Percentiles rank a stretch among this genome's conserved stretches.
phyloP scores from a whole-genome alignment of 1,140 invertebrate species.

The Sminthurides bifidus region DNA sequence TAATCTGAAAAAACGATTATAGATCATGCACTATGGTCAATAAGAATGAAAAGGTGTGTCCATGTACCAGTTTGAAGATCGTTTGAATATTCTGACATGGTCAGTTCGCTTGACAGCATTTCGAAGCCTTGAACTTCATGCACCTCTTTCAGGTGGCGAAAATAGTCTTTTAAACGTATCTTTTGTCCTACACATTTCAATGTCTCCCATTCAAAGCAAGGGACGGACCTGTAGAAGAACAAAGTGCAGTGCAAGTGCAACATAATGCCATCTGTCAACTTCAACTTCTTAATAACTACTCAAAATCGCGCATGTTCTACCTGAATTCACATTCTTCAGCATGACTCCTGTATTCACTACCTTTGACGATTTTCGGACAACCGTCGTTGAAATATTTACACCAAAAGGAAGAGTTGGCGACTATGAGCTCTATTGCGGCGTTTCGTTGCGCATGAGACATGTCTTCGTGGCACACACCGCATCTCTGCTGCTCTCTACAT shows the following conservation, averaged over 20 bases:
- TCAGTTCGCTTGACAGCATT: constrained; percentile 10
- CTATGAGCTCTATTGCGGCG: constrained; percentile 18
- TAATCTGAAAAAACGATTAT: background rate
- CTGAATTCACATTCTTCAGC: constrained; percentile 12
- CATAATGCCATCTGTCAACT: no score
- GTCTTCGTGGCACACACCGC: constrained; percentile 23
- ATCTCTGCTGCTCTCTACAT: constrained; percentile 12
- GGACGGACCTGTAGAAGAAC: constrained; percentile 8
- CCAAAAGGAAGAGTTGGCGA: constrained; percentile 24
- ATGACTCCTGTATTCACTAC: constrained; percentile 20
- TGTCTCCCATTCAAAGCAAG: constrained; percentile 18
- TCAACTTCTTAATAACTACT: background rate
- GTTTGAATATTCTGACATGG: constrained; percentile 29
- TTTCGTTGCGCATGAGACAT: constrained; percentile 13
- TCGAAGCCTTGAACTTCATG: constrained; percentile 23
- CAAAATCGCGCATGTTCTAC: background rate
- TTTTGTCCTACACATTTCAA: constrained; percentile 10
- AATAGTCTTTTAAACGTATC: constrained; percentile 23
- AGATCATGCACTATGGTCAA: background rate
- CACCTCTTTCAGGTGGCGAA: constrained; percentile 18
- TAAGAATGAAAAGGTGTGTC: background rate
- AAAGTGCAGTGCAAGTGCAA: background rate
- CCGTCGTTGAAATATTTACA: constrained; percentile 22
- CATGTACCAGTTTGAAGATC: constrained; percentile 11
- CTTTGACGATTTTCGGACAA: constrained; percentile 21